A percentile compares a stretch with the other conserved stretches of the same genome.
Conservation (phyloP, 2,797 vertebrate species). For the Tachyglossus aculeatus region DNA sequence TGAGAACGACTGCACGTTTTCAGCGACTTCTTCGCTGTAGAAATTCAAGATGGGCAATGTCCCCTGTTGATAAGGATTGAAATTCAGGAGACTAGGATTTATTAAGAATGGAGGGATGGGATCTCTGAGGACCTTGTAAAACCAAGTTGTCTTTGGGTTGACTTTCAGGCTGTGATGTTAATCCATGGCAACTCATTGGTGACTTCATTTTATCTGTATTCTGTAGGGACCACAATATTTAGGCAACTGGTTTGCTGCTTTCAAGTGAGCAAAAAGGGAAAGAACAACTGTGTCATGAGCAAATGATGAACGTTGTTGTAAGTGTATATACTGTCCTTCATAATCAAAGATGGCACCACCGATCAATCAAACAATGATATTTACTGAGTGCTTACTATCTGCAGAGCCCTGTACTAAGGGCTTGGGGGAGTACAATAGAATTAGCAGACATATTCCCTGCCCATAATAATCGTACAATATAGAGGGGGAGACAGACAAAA, state of each 20-base stretch:
- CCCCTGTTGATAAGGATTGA: background rate
- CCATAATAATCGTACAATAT: background rate
- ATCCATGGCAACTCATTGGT: constrained; percentile 16
- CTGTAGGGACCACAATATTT: background rate
- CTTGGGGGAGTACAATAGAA: background rate
- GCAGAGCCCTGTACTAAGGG: background rate
- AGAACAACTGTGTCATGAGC: background rate
- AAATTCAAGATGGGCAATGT: background rate
- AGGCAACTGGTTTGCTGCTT: background rate
- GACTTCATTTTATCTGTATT: background rate
- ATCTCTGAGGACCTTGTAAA: background rate
- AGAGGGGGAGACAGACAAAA: background rate
- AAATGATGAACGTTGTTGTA: background rate
- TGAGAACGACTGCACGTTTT: background rate
- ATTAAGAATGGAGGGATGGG: too few relatives aligned
- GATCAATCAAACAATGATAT: background rate
- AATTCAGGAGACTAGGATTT: background rate
- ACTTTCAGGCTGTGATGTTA: constrained; percentile 39
- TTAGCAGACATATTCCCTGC: background rate
- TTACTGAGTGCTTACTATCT: background rate
- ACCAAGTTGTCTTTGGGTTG: background rate
- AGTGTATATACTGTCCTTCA: background rate
- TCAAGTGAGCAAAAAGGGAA: too few relatives aligned
- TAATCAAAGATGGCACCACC: background rate
- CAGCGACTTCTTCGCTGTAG: background rate